Evolutionary conservation across 2,888 invertebrate genomes (phyloP).

Genomic region (Hyposoter dolosus): DNA sequence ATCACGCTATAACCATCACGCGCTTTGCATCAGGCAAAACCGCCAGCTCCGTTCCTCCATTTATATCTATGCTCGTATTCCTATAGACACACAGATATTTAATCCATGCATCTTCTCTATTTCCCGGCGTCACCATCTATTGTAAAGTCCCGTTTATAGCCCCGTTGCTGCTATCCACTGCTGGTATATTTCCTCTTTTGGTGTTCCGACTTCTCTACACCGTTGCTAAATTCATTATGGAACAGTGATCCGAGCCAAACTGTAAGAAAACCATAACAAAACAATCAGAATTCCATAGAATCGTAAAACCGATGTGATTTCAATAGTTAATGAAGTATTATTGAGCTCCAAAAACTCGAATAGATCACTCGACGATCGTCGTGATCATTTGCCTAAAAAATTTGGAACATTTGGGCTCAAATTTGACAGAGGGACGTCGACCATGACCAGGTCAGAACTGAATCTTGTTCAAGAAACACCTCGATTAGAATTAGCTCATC

Average conservation of each 20-base stretch:
- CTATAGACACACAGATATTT: not conserved
- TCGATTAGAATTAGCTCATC: too few species aligned
- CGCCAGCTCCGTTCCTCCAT: conserved; percentile 17
- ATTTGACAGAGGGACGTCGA: too few species aligned
- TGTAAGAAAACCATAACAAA: not conserved
- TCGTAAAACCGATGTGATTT: not conserved
- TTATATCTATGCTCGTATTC: not conserved
- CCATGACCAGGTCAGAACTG: too few species aligned
- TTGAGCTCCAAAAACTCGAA: not conserved
- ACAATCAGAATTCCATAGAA: not conserved
- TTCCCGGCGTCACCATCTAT: not conserved
- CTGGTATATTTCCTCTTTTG: conserved; percentile 24
- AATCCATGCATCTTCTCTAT: not conserved
- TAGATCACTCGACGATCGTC: not conserved
- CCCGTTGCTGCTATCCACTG: not conserved
- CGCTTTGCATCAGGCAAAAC: conserved; percentile 44
- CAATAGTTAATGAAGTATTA: not conserved
- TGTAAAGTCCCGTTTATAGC: conserved; percentile 6
- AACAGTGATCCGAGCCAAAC: conserved; percentile 8
- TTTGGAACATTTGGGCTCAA: not conserved
- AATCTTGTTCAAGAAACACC: too few species aligned
- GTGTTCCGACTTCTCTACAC: conserved; percentile 6
- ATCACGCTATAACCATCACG: conserved; percentile 52
- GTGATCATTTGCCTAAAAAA: not conserved
- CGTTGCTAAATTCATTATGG: conserved; percentile 20